phyloP scores from a whole-genome alignment of 2,113 vertebrate genomes.

The Elachura formosa region DNA sequence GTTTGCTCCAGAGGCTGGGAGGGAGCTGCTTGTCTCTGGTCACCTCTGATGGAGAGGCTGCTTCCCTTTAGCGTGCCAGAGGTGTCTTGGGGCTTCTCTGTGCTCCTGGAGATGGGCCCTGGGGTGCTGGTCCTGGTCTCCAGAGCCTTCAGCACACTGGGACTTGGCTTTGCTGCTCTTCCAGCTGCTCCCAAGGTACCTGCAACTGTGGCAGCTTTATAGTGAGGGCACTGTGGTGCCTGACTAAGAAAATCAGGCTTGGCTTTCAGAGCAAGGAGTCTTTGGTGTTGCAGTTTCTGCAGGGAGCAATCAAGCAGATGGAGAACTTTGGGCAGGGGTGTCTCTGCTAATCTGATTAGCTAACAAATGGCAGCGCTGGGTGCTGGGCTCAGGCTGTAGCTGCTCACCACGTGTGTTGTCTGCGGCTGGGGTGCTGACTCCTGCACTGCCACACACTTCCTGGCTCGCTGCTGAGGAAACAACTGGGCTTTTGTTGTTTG shows the following conservation, averaged over 20 bases:
- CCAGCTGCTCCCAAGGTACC: not conserved
- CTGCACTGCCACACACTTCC: conserved; percentile 27
- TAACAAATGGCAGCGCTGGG: not conserved
- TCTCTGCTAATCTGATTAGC: not conserved
- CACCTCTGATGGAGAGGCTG: not conserved
- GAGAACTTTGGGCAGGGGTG: not conserved
- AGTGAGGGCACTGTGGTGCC: not conserved
- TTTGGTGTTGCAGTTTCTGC: not conserved
- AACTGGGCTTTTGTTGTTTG: conserved; percentile 49
- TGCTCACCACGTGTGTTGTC: not conserved
- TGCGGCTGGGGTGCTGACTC: not conserved
- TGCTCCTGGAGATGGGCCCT: not conserved
- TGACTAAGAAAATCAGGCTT: not conserved
- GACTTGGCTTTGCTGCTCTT: not conserved
- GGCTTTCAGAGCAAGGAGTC: not conserved
- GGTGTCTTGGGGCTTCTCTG: not conserved
- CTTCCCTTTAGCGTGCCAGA: not conserved
- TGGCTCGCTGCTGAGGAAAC: conserved; percentile 31
- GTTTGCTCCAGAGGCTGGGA: not conserved
- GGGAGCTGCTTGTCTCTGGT: not conserved
- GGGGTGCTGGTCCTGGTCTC: not conserved
- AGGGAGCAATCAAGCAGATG: not conserved
- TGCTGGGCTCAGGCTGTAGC: not conserved
- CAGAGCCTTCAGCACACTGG: not conserved
- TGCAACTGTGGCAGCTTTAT: not conserved